phyloP scores from a whole-genome alignment of 2,888 invertebrate species.

The Drosophila phalerata region DNA sequence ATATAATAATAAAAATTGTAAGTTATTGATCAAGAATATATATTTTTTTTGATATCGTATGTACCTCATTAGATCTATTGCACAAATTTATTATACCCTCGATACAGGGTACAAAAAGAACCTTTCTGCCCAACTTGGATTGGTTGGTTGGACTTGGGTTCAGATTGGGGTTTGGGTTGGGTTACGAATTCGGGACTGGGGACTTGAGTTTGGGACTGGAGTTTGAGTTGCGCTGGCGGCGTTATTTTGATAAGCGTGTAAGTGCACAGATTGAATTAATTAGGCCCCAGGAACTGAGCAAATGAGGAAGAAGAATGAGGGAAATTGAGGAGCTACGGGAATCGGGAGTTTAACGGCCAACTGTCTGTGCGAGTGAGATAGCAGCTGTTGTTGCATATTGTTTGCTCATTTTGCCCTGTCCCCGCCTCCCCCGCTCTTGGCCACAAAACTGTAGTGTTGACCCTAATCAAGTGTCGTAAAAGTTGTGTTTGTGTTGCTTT shows the following conservation, averaged over 20 bases:
- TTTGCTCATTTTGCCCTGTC: conserved; percentile 27
- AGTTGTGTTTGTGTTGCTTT: conserved; percentile 56
- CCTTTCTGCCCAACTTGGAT: conserved; percentile 20
- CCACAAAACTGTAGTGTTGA: conserved; percentile 43
- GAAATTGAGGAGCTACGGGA: not conserved
- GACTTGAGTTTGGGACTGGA: conserved; percentile 10
- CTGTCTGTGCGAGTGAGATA: conserved; percentile 37
- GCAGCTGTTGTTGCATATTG: conserved; percentile 48
- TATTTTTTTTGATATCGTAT: not conserved
- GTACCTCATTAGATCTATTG: not conserved
- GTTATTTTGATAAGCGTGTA: conserved; percentile 76
- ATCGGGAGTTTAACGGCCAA: not conserved
- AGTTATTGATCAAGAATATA: not conserved
- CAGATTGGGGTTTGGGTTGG: conserved; percentile 6
- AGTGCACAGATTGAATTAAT: conserved; percentile 82
- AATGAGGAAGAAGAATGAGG: conserved; percentile 1
- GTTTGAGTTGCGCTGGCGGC: conserved; percentile 34
- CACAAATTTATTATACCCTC: not conserved
- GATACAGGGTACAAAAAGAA: conserved; percentile 17
- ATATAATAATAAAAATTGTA: no score
- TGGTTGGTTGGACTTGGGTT: conserved; percentile 26
- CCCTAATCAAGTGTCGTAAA: conserved; percentile 79
- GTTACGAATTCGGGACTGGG: not conserved
- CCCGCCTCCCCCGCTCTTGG: not conserved
- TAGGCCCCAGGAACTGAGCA: conserved; percentile 39